A percentile compares a stretch with the other conserved stretches of the same genome.
These are phyloP conservation scores for Oxyscelio sp. DNA, from an alignment of 2,888 invertebrate species.

Conservation along the genomic window DNA sequence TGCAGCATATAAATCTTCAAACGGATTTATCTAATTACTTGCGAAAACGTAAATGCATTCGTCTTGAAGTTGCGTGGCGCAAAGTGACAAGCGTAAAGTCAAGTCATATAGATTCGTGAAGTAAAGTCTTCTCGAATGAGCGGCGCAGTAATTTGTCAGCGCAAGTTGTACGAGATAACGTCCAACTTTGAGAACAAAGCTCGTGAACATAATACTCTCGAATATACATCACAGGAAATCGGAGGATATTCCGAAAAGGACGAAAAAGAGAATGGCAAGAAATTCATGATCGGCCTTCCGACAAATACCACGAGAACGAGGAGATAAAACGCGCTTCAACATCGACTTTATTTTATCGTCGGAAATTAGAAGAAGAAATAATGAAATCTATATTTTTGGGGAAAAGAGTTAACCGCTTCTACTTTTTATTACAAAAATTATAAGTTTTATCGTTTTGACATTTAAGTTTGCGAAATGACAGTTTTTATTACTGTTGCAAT, in stretches of 20 bases:
- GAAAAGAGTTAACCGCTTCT: too few species aligned
- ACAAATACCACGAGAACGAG: conserved; percentile 47
- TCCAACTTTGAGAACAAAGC: conserved; percentile 76
- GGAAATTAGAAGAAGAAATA: conserved; percentile 41
- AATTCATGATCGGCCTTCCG: conserved; percentile 47
- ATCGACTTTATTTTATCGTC: conserved; percentile 53
- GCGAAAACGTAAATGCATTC: conserved; percentile 28
- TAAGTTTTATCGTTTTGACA: too few species aligned
- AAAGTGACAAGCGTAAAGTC: conserved; percentile 56
- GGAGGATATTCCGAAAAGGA: conserved; percentile 54
- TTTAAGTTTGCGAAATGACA: too few species aligned
- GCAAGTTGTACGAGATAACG: conserved; percentile 76
- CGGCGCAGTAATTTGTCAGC: conserved; percentile 82
- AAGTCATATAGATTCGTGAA: conserved; percentile 65
- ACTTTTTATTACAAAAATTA: too few species aligned
- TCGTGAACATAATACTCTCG: conserved; percentile 72
- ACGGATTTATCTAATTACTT: conserved; percentile 42
- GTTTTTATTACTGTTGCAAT: too few species aligned
- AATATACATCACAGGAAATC: conserved; percentile 72
- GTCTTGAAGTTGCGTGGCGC: conserved; percentile 42
- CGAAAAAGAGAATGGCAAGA: conserved; percentile 52
- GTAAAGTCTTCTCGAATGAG: conserved; percentile 66
- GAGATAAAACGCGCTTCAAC: conserved; percentile 47
- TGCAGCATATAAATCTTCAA: conserved; percentile 5
- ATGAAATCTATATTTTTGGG: conserved; percentile 39